Conservation (phyloP, 2,797 vertebrate genomes). For the Halcyon leucocephala region DNA sequence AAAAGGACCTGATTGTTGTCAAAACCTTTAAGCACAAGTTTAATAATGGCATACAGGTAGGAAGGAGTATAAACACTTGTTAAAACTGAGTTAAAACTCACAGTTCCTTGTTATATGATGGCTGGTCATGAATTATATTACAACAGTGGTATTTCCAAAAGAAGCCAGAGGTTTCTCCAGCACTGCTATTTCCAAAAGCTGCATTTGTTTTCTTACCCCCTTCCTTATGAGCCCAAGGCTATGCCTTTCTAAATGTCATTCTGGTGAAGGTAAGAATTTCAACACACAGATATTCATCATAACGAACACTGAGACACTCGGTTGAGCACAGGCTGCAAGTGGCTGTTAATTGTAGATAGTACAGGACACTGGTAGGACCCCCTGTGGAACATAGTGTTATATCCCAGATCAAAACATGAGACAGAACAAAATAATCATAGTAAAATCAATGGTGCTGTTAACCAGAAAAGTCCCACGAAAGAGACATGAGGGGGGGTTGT, state of each 20-base stretch:
- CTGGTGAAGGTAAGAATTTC: not conserved
- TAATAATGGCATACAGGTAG: not conserved
- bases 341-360: not conserved
- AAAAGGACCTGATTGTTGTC: not conserved
- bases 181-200: not conserved
- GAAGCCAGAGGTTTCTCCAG: not conserved
- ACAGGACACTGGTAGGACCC: not conserved
- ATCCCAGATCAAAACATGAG: not conserved
- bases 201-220: not conserved
- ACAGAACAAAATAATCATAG: not conserved
- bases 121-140: not conserved
- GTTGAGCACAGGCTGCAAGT: not conserved
- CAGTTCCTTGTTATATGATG: not conserved
- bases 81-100: not conserved
- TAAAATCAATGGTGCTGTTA: not conserved
- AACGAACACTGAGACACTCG: not conserved
- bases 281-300: not conserved
- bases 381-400: rapidly evolving
- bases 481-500: not conserved
- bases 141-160: not conserved
- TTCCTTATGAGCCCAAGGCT: not conserved
- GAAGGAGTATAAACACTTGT: not conserved
- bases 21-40: not conserved
- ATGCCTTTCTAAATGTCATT: not conserved
- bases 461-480: not conserved